Evolutionary conservation across 2,797 vertebrate genomes (phyloP), one percentile per base, ranked within the genome.

Genomic region (Pampus argenteus): DNA sequence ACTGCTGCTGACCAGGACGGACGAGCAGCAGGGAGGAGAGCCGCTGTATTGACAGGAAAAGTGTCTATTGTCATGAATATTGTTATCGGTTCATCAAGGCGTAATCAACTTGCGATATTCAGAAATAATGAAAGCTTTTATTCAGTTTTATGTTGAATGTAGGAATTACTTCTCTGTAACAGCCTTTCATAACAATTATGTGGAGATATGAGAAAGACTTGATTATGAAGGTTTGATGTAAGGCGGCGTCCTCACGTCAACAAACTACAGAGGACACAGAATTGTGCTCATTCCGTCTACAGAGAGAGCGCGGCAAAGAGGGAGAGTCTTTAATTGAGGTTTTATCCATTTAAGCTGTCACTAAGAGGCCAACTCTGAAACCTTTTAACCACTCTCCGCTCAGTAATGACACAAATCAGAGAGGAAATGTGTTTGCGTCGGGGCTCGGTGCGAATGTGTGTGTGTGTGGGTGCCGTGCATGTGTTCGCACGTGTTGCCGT

Each of bases 271-370:
- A 83, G 73, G 81, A 81, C 67, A 72, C 66, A 34, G 73, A 90
- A 84, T 82, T 84, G 81, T 87, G 79, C 78, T 85, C 66, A 72
- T 92, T 93, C 80, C 70, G 83, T 85, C 86, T 66, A 63, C 71
- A 73, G 71, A 81, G 63, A 78, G 81, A 81, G 75, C 28, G n/a
- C 40, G 2, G 74, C 59, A 77, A 74, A 45, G 68, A 36, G 60
- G 79, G 60, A 76, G 61, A 81, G 84, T 86, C 86, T 89, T 91
- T 92, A 93, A 93, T 92, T 92, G 93, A 91, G 91, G 90, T 93
- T 92, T 92, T 91, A 90, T 91, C 90, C 91, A 92, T 92, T 93
- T 92, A 93, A 92, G 90, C 92, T 92, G 90, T 91, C 89, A 93
- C 90, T 91, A 90, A 90, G 90, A 91, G 89, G 84, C 90, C 89